Evolutionary conservation across 2,888 invertebrate species (phyloP).

Genomic region (Atethmia centrago): DNA sequence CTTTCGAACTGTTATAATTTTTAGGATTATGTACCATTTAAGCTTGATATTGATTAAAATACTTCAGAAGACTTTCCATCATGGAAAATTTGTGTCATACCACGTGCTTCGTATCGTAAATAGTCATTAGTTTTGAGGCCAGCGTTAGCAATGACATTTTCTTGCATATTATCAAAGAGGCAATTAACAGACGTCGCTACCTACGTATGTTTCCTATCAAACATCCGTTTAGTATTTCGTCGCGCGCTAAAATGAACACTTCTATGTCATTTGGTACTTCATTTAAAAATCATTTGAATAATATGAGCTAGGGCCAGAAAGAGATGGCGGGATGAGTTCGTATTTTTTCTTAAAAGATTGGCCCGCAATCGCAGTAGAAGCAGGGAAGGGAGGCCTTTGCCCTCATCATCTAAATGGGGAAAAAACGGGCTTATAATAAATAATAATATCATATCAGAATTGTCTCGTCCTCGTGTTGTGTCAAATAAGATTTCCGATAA

Average conservation of each 20-base stretch:
- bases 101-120: slow-evolving; percentile 69
- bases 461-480: slow-evolving; percentile 62
- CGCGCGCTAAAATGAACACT: slow-evolving; percentile 21
- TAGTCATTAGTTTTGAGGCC: slow-evolving; percentile 72
- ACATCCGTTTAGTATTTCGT: slow-evolving; percentile 52
- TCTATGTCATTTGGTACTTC: slow-evolving; percentile 14
- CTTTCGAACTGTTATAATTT: slow-evolving; percentile 21
- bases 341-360: neutral
- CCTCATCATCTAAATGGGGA: neutral
- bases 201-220: slow-evolving; percentile 40
- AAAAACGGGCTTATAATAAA: slow-evolving; percentile 10
- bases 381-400: neutral
- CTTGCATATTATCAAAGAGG: slow-evolving; percentile 54
- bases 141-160: slow-evolving; percentile 70
- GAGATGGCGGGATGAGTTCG: neutral
- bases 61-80: slow-evolving; percentile 53
- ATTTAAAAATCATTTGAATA: slow-evolving; percentile 33
- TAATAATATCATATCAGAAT: slow-evolving; percentile 28
- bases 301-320: neutral
- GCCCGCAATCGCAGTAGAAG: neutral
- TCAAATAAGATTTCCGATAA: slow-evolving; percentile 71
- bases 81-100: slow-evolving; percentile 72
- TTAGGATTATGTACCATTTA: slow-evolving; percentile 27
- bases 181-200: slow-evolving; percentile 62
- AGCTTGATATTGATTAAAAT: slow-evolving; percentile 27